Conservation (phyloP, 2,797 vertebrate species). For the Anabas testudineus region DNA sequence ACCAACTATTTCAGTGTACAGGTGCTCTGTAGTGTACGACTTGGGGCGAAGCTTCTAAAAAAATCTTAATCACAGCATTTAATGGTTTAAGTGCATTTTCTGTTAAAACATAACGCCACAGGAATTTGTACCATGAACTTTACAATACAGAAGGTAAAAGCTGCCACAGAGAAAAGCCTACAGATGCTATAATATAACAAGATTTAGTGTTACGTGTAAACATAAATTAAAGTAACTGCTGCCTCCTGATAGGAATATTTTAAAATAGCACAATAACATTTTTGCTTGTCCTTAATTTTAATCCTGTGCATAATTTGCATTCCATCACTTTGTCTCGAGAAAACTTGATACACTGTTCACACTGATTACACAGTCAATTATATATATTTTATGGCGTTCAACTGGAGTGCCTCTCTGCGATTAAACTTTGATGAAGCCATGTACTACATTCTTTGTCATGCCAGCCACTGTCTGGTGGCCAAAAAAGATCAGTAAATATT, state of each 20-base stretch:
- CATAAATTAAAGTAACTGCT: background rate
- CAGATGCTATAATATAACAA: too few species aligned
- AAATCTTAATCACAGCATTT: constrained; percentile 14
- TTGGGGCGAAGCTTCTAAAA: background rate
- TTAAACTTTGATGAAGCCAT: constrained; percentile 79
- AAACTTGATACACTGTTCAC: constrained; percentile 70
- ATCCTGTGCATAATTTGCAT: constrained; percentile 33
- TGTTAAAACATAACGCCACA: background rate
- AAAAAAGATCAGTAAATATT: constrained; percentile 52
- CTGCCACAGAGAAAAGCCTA: background rate
- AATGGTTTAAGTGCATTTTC: background rate
- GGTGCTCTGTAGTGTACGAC: constrained; percentile 35
- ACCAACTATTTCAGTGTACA: constrained; percentile 41
- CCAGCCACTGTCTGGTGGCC: constrained; percentile 57
- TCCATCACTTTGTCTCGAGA: constrained; percentile 58
- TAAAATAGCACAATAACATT: background rate
- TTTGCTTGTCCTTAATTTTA: background rate
- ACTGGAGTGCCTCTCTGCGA: constrained; percentile 63
- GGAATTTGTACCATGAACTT: background rate
- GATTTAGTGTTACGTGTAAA: too few species aligned
- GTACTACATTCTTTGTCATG: constrained; percentile 79
- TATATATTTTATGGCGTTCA: constrained; percentile 77
- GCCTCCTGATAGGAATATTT: background rate
- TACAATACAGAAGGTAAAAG: too few species aligned
- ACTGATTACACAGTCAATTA: constrained; percentile 79